A percentile compares a stretch with the other conserved stretches of the same genome.
Evolutionary conservation across 2,888 invertebrate species (phyloP).

Genomic region (Toxonevra muliebris): DNA sequence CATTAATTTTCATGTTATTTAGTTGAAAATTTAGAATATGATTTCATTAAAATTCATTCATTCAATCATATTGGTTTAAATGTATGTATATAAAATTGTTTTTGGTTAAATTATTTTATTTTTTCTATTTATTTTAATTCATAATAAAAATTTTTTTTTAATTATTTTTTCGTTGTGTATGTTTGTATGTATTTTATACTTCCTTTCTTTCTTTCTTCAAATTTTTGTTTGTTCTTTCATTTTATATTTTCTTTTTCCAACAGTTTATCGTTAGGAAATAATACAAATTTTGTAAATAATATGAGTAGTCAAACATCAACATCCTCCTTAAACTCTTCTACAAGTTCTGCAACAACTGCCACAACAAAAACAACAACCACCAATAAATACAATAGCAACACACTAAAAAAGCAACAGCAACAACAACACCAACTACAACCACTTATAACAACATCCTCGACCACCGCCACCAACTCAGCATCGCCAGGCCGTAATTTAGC

Average conservation of each 20-base stretch:
- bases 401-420: slow-evolving; percentile 43
- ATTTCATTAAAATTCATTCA: neutral
- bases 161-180: slow-evolving; percentile 21
- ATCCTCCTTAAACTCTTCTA: slow-evolving; percentile 37
- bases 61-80: slow-evolving; percentile 11
- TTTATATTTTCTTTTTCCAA: slow-evolving; percentile 41
- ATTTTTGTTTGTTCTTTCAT: slow-evolving; percentile 34
- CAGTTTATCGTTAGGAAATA: slow-evolving; percentile 64
- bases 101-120: neutral
- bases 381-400: slow-evolving; percentile 26
- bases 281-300: slow-evolving; percentile 62
- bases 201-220: slow-evolving; percentile 29
- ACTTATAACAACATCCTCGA: slow-evolving; percentile 40
- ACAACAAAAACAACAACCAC: slow-evolving; percentile 32
- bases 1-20: neutral
- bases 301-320: slow-evolving; percentile 52
- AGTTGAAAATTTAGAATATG: neutral
- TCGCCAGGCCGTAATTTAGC: slow-evolving; percentile 45
- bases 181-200: slow-evolving; percentile 39
- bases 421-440: slow-evolving; percentile 36
- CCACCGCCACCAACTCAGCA: slow-evolving; percentile 40
- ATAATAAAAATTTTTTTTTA: slow-evolving; percentile 17
- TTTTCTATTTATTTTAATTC: slow-evolving; percentile 6
- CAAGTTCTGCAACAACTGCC: slow-evolving; percentile 42
- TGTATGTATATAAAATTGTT: slow-evolving; percentile 19